Evolutionary conservation across 2,888 invertebrate species (phyloP).

Genomic region (Drosophila suboccidentalis): DNA sequence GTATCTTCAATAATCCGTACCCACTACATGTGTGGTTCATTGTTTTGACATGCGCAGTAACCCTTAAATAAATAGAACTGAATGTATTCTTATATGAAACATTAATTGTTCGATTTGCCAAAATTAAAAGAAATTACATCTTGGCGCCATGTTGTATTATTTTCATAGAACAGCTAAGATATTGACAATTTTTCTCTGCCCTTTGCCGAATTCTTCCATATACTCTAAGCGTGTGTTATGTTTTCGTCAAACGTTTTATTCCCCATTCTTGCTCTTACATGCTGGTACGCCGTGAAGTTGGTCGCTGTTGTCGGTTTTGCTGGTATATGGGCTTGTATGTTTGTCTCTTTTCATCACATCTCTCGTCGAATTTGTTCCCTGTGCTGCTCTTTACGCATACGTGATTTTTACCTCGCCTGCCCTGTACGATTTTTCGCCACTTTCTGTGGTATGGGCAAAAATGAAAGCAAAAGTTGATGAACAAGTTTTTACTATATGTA

Average conservation of each 20-base stretch:
- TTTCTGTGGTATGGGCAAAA: slow-evolving; percentile 59
- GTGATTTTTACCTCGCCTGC: slow-evolving; percentile 69
- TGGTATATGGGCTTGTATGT: slow-evolving; percentile 33
- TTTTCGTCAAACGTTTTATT: slow-evolving; percentile 76
- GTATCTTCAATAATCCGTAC: neutral
- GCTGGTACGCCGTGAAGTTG: slow-evolving; percentile 70
- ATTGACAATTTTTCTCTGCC: slow-evolving; percentile 28
- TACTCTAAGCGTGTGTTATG: slow-evolving; percentile 60
- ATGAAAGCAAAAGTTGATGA: slow-evolving; percentile 84
- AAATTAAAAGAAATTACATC: neutral
- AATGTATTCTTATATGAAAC: slow-evolving; percentile 6
- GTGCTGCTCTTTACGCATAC: slow-evolving; percentile 63
- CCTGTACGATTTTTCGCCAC: slow-evolving; percentile 66
- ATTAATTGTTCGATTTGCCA: neutral
- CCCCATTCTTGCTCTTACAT: slow-evolving; percentile 44
- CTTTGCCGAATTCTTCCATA: slow-evolving; percentile 48
- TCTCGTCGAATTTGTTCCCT: slow-evolving; percentile 24
- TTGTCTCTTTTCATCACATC: slow-evolving; percentile 52
- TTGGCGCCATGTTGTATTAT: slow-evolving; percentile 57
- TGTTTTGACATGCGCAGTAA: slow-evolving; percentile 73
- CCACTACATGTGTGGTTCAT: slow-evolving; percentile 8
- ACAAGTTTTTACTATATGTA: slow-evolving; percentile 72
- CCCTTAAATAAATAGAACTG: slow-evolving; percentile 9
- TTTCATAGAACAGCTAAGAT: slow-evolving; percentile 35
- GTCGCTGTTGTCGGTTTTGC: slow-evolving; percentile 46